phyloP scores from a whole-genome alignment of 2,113 vertebrate genomes.

The Malurus alboscapulatus region DNA sequence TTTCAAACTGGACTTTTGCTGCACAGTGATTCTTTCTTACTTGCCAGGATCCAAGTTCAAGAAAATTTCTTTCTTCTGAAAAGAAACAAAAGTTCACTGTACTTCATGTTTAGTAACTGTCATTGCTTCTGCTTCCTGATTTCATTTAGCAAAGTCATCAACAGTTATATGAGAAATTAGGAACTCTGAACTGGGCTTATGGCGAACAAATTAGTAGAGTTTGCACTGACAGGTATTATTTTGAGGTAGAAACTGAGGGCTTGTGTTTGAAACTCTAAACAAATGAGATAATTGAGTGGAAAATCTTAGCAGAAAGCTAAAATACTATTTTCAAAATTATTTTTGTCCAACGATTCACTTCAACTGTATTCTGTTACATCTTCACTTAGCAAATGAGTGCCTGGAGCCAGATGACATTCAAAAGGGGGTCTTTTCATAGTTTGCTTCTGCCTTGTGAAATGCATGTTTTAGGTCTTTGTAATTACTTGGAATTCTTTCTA shows the following conservation, averaged over 20 bases:
- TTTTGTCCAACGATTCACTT: background rate
- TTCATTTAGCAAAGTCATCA: conserved; percentile 11
- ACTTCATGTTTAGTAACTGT: background rate
- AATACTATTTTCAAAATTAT: background rate
- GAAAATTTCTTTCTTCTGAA: background rate
- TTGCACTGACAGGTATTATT: background rate
- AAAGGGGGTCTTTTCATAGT: background rate
- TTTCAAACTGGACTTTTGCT: background rate
- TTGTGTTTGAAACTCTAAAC: background rate
- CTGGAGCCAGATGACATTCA: background rate
- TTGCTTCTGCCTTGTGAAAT: background rate
- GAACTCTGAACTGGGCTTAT: background rate
- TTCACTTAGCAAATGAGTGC: background rate
- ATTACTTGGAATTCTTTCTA: background rate
- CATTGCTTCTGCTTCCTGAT: background rate
- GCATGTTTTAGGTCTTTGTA: background rate
- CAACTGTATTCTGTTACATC: background rate
- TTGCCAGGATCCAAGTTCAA: background rate
- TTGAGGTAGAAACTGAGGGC: background rate
- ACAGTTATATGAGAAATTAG: background rate
- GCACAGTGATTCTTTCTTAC: background rate
- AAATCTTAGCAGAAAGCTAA: background rate
- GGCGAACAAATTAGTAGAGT: background rate
- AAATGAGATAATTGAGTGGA: background rate
- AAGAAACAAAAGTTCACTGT: background rate